phyloP scores from a whole-genome alignment of 35 echinoderm and acorn worm species.

The Strongylocentrotus purpuratus region DNA sequence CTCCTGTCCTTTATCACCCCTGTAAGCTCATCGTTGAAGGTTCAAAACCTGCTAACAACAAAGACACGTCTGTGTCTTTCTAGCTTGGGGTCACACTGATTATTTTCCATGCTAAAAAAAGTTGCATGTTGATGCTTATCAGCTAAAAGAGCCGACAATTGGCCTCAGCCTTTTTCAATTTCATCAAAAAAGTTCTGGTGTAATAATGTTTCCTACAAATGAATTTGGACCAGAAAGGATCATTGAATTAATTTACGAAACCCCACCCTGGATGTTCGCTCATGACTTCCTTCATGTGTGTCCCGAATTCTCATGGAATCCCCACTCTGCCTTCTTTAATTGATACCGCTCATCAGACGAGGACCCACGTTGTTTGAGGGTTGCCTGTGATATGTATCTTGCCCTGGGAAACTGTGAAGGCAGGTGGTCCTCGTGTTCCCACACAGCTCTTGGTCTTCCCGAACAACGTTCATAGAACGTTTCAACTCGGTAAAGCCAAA shows the following conservation, averaged over 20 bases:
- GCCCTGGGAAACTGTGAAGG: neutral
- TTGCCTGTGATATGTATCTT: neutral
- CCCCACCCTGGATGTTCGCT: too few species aligned
- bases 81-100: neutral
- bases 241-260: too few species aligned
- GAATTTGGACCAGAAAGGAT: too few species aligned
- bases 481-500: neutral
- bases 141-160: neutral
- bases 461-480: neutral
- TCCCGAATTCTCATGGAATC: neutral
- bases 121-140: neutral
- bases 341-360: neutral
- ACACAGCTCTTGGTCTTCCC: neutral
- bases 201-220: too few species aligned
- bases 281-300: neutral
- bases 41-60: neutral
- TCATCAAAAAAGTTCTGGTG: too few species aligned
- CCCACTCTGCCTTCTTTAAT: neutral
- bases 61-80: neutral
- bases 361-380: neutral
- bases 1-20: neutral
- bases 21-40: neutral
- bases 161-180: neutral
- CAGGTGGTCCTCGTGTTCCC: neutral
- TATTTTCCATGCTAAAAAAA: neutral